phyloP scores from a whole-genome alignment of 2,113 vertebrate genomes.

The Hydropotes inermis region DNA sequence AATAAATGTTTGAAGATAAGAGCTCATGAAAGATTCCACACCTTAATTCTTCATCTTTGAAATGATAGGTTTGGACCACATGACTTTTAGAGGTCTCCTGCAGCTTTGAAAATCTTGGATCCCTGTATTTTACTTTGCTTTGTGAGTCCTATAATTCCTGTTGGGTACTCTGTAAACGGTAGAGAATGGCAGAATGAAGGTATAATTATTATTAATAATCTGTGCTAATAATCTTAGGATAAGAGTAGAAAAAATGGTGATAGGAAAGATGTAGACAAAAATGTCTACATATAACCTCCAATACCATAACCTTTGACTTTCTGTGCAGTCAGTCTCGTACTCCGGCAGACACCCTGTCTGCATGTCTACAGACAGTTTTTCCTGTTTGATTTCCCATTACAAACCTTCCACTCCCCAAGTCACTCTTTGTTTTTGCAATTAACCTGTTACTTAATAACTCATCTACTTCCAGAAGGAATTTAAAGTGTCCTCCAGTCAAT shows the following conservation, averaged over 20 bases:
- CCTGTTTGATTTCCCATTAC: background rate
- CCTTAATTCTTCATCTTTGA: conserved; percentile 27
- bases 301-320: background rate
- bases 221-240: background rate
- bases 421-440: background rate
- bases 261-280: background rate
- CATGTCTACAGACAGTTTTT: background rate
- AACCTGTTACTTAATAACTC: background rate
- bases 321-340: background rate
- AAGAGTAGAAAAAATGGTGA: background rate
- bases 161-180: background rate
- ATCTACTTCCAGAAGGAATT: background rate
- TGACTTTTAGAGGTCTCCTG: conserved; percentile 15
- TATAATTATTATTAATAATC: conserved; percentile 20
- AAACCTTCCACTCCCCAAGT: background rate
- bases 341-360: background rate
- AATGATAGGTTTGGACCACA: conserved; percentile 7
- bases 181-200: background rate
- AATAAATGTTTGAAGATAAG: background rate
- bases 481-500: background rate
- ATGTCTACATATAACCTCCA: background rate
- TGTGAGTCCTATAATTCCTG: background rate
- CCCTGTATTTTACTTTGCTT: background rate
- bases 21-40: conserved; percentile 2
- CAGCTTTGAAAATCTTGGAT: conserved; percentile 22